Conservation (phyloP, 2,888 invertebrate genomes). For the Agriopis marginaria region DNA sequence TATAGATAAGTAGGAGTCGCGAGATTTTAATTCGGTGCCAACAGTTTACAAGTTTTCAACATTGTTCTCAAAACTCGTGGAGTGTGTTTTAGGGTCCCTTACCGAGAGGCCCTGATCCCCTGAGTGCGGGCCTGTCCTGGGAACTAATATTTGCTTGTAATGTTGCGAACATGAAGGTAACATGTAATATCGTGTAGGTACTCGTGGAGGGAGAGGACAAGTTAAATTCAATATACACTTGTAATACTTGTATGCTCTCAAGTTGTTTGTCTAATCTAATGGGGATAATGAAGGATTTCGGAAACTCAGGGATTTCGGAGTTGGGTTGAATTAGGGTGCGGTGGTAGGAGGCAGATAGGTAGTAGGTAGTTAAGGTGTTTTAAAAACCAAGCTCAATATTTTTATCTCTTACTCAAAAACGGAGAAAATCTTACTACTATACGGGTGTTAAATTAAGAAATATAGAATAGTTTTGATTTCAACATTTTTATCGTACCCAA, state of each 20-base stretch:
- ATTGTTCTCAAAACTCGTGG: too few species aligned
- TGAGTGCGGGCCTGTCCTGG: slow-evolving; percentile 5
- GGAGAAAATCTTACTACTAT: too few species aligned
- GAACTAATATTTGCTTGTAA: slow-evolving; percentile 40
- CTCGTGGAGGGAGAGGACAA: slow-evolving; percentile 4
- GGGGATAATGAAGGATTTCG: slow-evolving; percentile 7
- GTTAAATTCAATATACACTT: slow-evolving; percentile 16
- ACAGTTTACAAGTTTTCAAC: too few species aligned
- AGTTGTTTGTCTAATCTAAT: slow-evolving; percentile 17
- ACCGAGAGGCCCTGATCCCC: neutral
- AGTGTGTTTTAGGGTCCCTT: too few species aligned
- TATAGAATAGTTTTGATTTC: too few species aligned
- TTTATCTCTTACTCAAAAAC: too few species aligned
- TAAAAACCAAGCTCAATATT: too few species aligned
- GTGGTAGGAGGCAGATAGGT: too few species aligned
- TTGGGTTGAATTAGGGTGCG: neutral
- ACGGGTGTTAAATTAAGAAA: too few species aligned
- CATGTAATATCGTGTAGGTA: slow-evolving; percentile 13
- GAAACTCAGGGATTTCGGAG: neutral
- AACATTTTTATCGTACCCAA: too few species aligned
- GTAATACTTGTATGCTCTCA: slow-evolving; percentile 3
- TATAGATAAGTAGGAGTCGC: too few species aligned
- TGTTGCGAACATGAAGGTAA: slow-evolving; percentile 29
- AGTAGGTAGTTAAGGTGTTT: neutral
- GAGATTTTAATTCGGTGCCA: too few species aligned